These are phyloP conservation scores for Heliornis fulica DNA, from an alignment of 2,113 vertebrate species.

Conservation along the genomic window DNA sequence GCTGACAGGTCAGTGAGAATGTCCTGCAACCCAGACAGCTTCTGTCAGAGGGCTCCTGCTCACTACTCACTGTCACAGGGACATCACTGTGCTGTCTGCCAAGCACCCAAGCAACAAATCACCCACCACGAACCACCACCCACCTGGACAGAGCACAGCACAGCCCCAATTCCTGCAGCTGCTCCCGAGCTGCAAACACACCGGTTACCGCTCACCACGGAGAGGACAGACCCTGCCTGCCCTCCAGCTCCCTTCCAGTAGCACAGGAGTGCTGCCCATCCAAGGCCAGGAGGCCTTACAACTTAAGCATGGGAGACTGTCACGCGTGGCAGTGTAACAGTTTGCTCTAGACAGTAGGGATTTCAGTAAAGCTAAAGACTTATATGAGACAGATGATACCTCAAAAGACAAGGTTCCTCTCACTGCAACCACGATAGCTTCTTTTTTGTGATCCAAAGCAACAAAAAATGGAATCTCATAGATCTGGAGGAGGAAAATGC, in stretches of 20 bases:
- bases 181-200: not conserved
- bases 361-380: not conserved
- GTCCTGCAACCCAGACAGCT: slow-evolving; percentile 75
- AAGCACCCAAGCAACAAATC: not conserved
- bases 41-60: accelerated
- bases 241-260: not conserved
- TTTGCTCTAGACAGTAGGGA: not conserved
- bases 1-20: slow-evolving; percentile 92
- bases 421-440: slow-evolving; percentile 90
- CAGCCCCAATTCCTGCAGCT: not conserved
- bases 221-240: too few species aligned
- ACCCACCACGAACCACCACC: not conserved
- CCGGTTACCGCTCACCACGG: too few species aligned
- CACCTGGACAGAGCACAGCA: not conserved
- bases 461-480: slow-evolving; percentile 96
- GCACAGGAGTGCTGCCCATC: not conserved
- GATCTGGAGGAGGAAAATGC: slow-evolving; percentile 74
- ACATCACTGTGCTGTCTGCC: not conserved
- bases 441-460: slow-evolving; percentile 92
- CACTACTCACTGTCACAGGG: not conserved
- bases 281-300: not conserved
- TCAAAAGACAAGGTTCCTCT: slow-evolving; percentile 94
- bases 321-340: accelerated
- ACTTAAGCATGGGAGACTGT: not conserved
- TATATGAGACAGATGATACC: slow-evolving; percentile 64